Percentiles rank a stretch among this genome's conserved stretches.
phyloP scores from a whole-genome alignment of 2,888 invertebrate species.

The Kryphioiulus occultus region DNA sequence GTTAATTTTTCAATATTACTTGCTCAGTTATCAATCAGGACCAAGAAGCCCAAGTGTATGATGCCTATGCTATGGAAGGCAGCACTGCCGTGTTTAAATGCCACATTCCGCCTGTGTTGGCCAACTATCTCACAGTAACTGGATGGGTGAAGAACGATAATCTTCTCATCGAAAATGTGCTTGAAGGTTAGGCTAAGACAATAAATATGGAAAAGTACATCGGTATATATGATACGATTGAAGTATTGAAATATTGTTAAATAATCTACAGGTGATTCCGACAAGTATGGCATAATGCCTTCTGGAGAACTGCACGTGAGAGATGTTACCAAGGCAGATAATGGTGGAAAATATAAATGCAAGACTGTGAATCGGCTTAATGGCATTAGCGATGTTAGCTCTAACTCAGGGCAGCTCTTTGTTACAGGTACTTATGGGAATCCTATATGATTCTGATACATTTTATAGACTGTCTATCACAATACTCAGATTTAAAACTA shows the following conservation, averaged over 20 bases:
- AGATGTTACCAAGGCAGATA: constrained; percentile 27
- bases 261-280: constrained; percentile 7
- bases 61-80: constrained; percentile 49
- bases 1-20: constrained; percentile 39
- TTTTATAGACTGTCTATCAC: too few species aligned
- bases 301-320: constrained; percentile 50
- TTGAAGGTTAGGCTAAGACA: not conserved
- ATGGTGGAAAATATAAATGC: constrained; percentile 47
- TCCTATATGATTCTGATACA: not conserved
- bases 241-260: not conserved
- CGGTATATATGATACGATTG: not conserved
- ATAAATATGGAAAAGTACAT: not conserved
- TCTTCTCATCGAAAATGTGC: constrained; percentile 43
- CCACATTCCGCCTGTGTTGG: constrained; percentile 49
- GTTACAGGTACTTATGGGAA: constrained; percentile 49
- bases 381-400: constrained; percentile 38
- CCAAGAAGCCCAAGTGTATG: constrained; percentile 49
- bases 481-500: too few species aligned
- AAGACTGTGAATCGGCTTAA: constrained; percentile 45
- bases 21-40: not conserved
- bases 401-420: constrained; percentile 49
- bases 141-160: constrained; percentile 52
- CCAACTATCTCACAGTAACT: constrained; percentile 18
- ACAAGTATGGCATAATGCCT: constrained; percentile 48
- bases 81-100: constrained; percentile 50